phyloP scores from a whole-genome alignment of 35 echinoderm and acorn worm species.

The Ptychodera flava region DNA sequence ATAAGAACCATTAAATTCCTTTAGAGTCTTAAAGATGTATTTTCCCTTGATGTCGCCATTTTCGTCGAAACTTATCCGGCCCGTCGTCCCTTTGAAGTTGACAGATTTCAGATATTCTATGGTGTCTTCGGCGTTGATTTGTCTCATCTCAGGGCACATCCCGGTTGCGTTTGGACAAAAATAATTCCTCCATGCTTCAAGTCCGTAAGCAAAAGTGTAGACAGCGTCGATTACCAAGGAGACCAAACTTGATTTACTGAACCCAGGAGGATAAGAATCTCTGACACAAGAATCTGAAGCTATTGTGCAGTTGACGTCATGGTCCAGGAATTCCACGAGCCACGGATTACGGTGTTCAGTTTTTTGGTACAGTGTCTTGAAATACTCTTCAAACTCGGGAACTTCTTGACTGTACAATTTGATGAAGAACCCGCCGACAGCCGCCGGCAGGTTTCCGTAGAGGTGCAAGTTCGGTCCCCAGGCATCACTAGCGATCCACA shows the following conservation, averaged over 20 bases:
- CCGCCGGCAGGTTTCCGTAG: background rate
- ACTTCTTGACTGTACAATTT: conserved; percentile 28
- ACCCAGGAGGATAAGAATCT: background rate
- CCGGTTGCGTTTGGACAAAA: background rate
- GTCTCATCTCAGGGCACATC: background rate
- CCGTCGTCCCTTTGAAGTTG: conserved; percentile 11
- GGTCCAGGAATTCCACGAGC: background rate
- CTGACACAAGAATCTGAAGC: background rate
- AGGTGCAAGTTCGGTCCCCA: conserved; percentile 29
- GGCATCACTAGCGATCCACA: conserved; percentile 70
- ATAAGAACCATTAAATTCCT: conserved; percentile 7
- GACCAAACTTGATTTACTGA: conserved; percentile 5
- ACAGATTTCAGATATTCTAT: background rate
- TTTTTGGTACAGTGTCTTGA: background rate
- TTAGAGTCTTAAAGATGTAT: conserved; percentile 28
- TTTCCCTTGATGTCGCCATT: conserved; percentile 34
- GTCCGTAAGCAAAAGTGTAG: conserved; percentile 21
- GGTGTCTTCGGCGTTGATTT: background rate
- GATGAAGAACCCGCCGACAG: conserved; percentile 21
- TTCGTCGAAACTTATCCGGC: conserved; percentile 24
- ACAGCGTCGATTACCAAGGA: conserved; percentile 30
- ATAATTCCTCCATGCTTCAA: conserved; percentile 8
- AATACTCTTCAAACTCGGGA: conserved; percentile 8
- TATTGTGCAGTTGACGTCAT: background rate
- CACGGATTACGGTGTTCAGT: conserved; percentile 4